Evolutionary conservation across 2,113 vertebrate genomes (phyloP), one percentile per base, ranked within the genome.

Genomic region (Chrysemys picta): DNA sequence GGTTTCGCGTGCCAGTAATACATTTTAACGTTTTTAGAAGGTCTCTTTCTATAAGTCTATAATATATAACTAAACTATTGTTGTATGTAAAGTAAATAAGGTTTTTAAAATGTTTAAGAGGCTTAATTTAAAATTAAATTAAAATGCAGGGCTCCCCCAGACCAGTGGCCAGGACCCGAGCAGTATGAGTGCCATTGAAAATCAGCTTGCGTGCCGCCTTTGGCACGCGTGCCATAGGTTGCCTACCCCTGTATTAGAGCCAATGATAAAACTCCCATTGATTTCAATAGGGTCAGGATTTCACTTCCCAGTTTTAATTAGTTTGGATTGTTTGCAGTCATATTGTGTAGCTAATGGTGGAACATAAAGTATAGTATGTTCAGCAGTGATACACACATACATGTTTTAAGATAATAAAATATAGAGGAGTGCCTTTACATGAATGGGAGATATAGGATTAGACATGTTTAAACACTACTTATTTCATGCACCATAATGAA

Each of bases 281-380:
- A 94, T 90, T 95, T 94, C 65, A 65, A 2, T 0, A 1, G 79
- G 85, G 93, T 96, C 94, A 91, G 85, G 78, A 87, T 75, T 96
- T 91, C 92, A 94, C 85, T 80, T 90, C 53, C 53, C 95, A 95
- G 95, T 88, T 96, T 97, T 95, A 96, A 97, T 97, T 95, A 96
- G 50, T 82, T 94, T 1, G 0, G 62, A 85, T 85, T 96, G 82
- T 85, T 57, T 90, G 69, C 91, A 82, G 89, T 87, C 90, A 84
- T 95, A 91, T 38, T 84, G 35, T 79, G 45, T 90, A 0, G 0
- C 57, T 92, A 78, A 86, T 81, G 19, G 76, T 62, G 87, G 91
- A 97, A 96, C 95, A 88, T 94, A 53, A 96, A 82, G 53, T 42
- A 65, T 79, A 62, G 47, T 91, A 29, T 85, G 87, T 88, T 94